phyloP scores from a whole-genome alignment of 2,888 invertebrate species.

The Melangyna quadrimaculata region DNA sequence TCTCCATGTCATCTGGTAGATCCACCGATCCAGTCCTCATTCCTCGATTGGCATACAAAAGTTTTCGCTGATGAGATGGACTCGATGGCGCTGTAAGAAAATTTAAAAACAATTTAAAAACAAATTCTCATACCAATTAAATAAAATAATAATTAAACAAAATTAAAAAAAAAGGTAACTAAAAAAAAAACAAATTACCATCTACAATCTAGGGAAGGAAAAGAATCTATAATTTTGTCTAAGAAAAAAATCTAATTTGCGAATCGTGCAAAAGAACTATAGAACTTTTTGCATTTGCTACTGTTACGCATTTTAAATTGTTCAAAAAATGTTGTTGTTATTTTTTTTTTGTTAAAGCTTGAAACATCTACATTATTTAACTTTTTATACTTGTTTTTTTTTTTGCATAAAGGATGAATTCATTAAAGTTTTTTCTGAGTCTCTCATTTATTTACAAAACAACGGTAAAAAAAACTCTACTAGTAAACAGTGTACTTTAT shows the following conservation, averaged over 20 bases:
- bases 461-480: conserved; percentile 43
- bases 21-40: conserved; percentile 97
- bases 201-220: conserved; percentile 44
- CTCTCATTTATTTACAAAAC: conserved; percentile 56
- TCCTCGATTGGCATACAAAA: conserved; percentile 88
- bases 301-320: conserved; percentile 38
- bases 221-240: conserved; percentile 32
- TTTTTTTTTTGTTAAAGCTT: conserved; percentile 12
- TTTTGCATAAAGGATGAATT: conserved; percentile 28
- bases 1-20: conserved; percentile 94
- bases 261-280: conserved; percentile 54
- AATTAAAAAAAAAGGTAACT: neutral
- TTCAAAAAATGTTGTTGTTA: conserved; percentile 12
- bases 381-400: conserved; percentile 10
- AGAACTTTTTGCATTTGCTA: conserved; percentile 34
- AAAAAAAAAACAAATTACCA: neutral
- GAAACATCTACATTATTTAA: conserved; percentile 46
- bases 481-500: conserved; percentile 58
- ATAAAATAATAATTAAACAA: neutral
- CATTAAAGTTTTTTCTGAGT: conserved; percentile 51
- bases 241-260: conserved; percentile 22
- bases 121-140: neutral
- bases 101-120: neutral
- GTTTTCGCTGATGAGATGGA: conserved; percentile 92
- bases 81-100: conserved; percentile 90